Base-by-base conservation (phyloP, 2,888 invertebrate genomes). In the Drosophila subsilvestris region DNA sequence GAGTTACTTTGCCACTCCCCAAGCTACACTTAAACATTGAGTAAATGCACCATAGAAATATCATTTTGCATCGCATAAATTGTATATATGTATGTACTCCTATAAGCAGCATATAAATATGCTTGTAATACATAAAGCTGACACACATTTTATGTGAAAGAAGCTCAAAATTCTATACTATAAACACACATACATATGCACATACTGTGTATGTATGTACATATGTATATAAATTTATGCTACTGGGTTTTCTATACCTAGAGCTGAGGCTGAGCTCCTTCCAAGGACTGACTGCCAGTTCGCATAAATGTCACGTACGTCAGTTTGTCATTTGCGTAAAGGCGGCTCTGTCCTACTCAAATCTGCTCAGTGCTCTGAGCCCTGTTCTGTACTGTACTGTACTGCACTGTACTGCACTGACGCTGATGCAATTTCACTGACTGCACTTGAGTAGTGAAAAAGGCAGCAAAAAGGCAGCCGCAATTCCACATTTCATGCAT, bases 261-360 rank as follows among this genome's bases (percentile, higher is more conserved):
- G n/a, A n/a, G n/a, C n/a, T n/a, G n/a, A 48, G 22, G 47, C 48
- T 62, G 62, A 53, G 50, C 42, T 49, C 10, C 9, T 43, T 17
- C 61, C 83, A 86, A 74, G 78, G 74, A 76, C 85, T 84, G 25
- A n/a, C 84, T 88, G 85, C 81, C 89, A 84, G 78, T 91, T 91
- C 91, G 86, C 88, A 91, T 90, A 90, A 91, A 90, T 90, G 91
- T 91, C 91, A 91, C 91, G 91, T 91, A 90, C 90, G 86, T 90
- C 88, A 86, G 87, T 89, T 89, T 85, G 85, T 89, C 80, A 80
- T 88, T 80, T 81, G 86, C 77, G 86, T 75, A 86, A 86, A 79
- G 83, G 80, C 80, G 77, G 74, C 74, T 43, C 72, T 47, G 45
- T 63, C 51, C 51, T 29, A 22, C 22, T 25, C 53, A 37, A 37